Conservation (phyloP, 2,113 vertebrate genomes). For the Acrocephalus kingi region DNA sequence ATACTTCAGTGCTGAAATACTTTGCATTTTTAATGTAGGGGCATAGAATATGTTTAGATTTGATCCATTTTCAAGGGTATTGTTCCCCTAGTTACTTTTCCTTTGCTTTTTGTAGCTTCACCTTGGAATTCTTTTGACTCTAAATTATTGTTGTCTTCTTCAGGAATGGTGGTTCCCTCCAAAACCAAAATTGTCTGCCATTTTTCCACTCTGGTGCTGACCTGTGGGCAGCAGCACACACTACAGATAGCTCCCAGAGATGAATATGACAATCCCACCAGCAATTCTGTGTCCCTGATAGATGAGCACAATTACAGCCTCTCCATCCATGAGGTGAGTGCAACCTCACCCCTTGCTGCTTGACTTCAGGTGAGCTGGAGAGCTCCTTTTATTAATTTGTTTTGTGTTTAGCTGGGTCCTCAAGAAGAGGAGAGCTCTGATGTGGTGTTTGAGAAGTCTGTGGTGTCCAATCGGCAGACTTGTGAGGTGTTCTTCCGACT, state of each 20-base stretch:
- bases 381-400: neutral
- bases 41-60: neutral
- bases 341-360: neutral
- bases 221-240: slow-evolving; percentile 89
- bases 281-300: slow-evolving; percentile 86
- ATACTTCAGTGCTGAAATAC: neutral
- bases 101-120: neutral
- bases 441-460: slow-evolving; percentile 85
- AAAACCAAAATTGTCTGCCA: slow-evolving; percentile 98
- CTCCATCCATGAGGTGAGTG: slow-evolving; percentile 77
- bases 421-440: slow-evolving; percentile 85
- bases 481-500: slow-evolving; percentile 90
- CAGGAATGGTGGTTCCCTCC: slow-evolving; percentile 94
- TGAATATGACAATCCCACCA: slow-evolving; percentile 96
- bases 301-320: slow-evolving; percentile 92
- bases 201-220: slow-evolving; percentile 96
- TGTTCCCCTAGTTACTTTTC: neutral
- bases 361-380: neutral
- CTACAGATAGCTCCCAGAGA: slow-evolving; percentile 95
- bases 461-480: slow-evolving; percentile 86
- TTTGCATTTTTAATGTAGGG: neutral
- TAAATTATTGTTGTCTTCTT: slow-evolving; percentile 36
- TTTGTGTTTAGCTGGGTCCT: slow-evolving; percentile 83
- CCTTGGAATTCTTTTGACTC: neutral
- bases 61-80: neutral